These are phyloP conservation scores for Stenoptilia bipunctidactyla DNA, from an alignment of 2,888 invertebrate species.

Conservation along the genomic window DNA sequence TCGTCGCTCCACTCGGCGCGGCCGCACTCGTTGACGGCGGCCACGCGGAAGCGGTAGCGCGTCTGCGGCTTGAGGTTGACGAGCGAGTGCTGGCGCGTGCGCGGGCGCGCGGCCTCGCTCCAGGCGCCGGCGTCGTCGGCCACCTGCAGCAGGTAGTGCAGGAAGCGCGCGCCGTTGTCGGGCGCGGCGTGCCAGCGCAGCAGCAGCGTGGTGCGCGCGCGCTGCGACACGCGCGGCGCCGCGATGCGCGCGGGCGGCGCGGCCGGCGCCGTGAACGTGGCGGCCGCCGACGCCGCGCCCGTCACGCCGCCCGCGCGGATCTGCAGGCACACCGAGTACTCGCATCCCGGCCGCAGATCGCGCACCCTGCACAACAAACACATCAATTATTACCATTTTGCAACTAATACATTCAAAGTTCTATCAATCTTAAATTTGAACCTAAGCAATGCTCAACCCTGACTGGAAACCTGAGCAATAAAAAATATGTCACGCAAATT, in stretches of 20 bases:
- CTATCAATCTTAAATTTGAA: too few relatives aligned
- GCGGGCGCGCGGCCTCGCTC: conserved; percentile 79
- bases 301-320: conserved; percentile 81
- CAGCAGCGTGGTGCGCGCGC: conserved; percentile 79
- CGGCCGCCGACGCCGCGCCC: conserved; percentile 82
- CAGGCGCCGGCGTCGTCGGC: conserved; percentile 78
- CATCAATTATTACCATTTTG: too few relatives aligned
- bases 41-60: conserved; percentile 84
- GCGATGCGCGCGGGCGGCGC: conserved; percentile 83
- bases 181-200: conserved; percentile 79
- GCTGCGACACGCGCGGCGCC: conserved; percentile 79
- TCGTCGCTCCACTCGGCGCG: conserved; percentile 80
- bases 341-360: conserved; percentile 89
- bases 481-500: too few relatives aligned
- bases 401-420: too few relatives aligned
- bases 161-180: conserved; percentile 86
- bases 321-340: conserved; percentile 86
- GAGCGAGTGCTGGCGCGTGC: conserved; percentile 81
- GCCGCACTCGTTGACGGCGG: conserved; percentile 86
- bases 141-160: conserved; percentile 82
- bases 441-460: too few relatives aligned
- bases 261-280: conserved; percentile 83
- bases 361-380: conserved; percentile 67
- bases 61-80: conserved; percentile 84
- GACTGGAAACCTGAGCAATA: too few relatives aligned